These are phyloP conservation scores for Brassicogethes aeneus DNA, from an alignment of 2,888 invertebrate species.

Conservation along the genomic window DNA sequence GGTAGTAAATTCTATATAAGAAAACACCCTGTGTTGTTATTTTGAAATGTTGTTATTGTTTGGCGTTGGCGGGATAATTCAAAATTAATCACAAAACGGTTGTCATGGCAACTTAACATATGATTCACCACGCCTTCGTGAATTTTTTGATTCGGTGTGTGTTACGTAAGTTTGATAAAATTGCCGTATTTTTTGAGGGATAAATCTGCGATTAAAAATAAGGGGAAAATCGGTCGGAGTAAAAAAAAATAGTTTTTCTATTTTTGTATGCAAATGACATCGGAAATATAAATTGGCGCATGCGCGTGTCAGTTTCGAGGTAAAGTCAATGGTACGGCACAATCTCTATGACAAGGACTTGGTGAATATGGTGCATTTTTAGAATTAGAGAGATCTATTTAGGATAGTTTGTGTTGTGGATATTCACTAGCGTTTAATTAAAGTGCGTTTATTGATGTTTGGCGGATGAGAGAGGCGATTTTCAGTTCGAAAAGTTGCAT, in stretches of 20 bases:
- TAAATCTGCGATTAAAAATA: not conserved
- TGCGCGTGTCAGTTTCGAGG: conserved; percentile 20
- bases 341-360: conserved; percentile 24
- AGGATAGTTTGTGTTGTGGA: conserved; percentile 16
- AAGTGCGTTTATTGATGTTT: conserved; percentile 15
- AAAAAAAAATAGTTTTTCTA: conserved; percentile 4
- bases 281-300: conserved; percentile 19
- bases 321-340: conserved; percentile 27
- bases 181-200: not conserved
- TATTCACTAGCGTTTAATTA: conserved; percentile 12
- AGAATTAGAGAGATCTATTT: conserved; percentile 18
- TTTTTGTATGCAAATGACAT: conserved; percentile 18
- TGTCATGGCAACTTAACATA: conserved; percentile 24
- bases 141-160: conserved; percentile 3
- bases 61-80: conserved; percentile 16
- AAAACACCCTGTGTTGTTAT: too few relatives aligned
- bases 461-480: conserved; percentile 12
- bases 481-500: conserved; percentile 18
- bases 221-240: not conserved
- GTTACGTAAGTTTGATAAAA: not conserved
- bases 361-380: conserved; percentile 25
- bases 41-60: too few relatives aligned
- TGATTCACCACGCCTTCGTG: conserved; percentile 26
- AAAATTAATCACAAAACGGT: conserved; percentile 13
- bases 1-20: too few relatives aligned